A percentile compares a stretch with the other conserved stretches of the same genome.
phyloP scores from a whole-genome alignment of 2,797 vertebrate species.

The Poecilia wingei region DNA sequence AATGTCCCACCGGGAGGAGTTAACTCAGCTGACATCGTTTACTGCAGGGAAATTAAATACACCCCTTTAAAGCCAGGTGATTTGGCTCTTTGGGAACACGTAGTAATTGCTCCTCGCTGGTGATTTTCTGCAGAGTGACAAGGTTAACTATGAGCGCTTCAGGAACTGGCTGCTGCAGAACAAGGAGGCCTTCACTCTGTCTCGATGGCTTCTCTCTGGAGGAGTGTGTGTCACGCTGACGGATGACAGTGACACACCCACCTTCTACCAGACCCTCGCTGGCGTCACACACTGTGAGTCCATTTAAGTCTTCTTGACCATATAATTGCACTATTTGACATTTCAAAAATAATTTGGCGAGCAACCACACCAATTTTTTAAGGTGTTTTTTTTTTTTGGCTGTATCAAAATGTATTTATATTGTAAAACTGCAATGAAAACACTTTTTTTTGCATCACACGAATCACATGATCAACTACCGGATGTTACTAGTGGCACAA shows the following conservation, averaged over 20 bases:
- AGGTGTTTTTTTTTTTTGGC: too few species aligned
- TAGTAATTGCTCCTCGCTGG: conserved; percentile 3
- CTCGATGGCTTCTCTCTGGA: conserved; percentile 95
- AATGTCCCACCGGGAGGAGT: not conserved
- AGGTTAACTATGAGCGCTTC: conserved; percentile 98
- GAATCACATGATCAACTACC: too few species aligned
- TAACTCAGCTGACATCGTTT: not conserved
- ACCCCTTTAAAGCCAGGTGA: not conserved
- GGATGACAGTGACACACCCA: conserved; percentile 97
- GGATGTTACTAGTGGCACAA: too few species aligned
- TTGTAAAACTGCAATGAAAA: too few species aligned
- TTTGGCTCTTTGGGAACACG: not conserved
- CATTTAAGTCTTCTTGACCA: too few species aligned
- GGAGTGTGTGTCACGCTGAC: conserved; percentile 97
- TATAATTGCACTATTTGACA: too few species aligned
- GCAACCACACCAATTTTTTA: too few species aligned
- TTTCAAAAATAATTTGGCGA: too few species aligned
- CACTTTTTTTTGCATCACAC: too few species aligned
- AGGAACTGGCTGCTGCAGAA: conserved; percentile 94
- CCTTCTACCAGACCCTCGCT: conserved; percentile 98
- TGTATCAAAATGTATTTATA: too few species aligned
- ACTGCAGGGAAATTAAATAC: conserved; percentile 2
- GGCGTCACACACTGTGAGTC: conserved; percentile 98
- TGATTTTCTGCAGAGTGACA: conserved; percentile 87
- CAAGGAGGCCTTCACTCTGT: conserved; percentile 97